These are phyloP conservation scores for Sesia apiformis DNA, from an alignment of 2,888 invertebrate genomes.

Conservation along the genomic window DNA sequence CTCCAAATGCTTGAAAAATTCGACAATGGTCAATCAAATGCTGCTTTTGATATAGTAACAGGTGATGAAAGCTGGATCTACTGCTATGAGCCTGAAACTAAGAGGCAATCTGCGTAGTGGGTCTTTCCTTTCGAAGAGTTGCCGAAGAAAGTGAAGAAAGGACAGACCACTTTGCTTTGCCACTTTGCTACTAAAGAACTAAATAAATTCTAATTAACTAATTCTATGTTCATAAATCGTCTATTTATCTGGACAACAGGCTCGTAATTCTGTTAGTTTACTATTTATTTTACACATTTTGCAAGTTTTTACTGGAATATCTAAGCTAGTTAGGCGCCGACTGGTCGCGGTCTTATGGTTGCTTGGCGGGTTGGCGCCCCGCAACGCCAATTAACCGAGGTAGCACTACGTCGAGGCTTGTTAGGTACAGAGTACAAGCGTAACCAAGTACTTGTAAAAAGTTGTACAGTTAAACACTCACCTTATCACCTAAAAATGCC, in stretches of 20 bases:
- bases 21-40: too few relatives aligned
- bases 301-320: background rate
- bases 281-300: background rate
- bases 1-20: too few relatives aligned
- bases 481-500: background rate
- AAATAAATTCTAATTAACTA: background rate
- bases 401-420: background rate
- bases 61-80: too few relatives aligned
- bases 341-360: background rate
- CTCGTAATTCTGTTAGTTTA: background rate
- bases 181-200: too few relatives aligned
- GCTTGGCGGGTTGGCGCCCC: background rate
- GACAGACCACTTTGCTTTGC: too few relatives aligned
- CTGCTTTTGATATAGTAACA: too few relatives aligned
- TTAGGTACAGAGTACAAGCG: background rate
- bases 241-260: background rate
- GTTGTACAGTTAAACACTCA: slow-evolving; percentile 35
- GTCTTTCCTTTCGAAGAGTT: too few relatives aligned
- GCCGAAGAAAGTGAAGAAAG: too few relatives aligned
- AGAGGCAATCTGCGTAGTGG: too few relatives aligned
- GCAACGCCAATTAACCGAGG: background rate
- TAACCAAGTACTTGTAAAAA: slow-evolving; percentile 20
- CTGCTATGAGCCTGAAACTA: too few relatives aligned
- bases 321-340: background rate
- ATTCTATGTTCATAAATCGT: background rate